phyloP scores from a whole-genome alignment of 2,888 invertebrate species.

The Diloba caeruleocephala region DNA sequence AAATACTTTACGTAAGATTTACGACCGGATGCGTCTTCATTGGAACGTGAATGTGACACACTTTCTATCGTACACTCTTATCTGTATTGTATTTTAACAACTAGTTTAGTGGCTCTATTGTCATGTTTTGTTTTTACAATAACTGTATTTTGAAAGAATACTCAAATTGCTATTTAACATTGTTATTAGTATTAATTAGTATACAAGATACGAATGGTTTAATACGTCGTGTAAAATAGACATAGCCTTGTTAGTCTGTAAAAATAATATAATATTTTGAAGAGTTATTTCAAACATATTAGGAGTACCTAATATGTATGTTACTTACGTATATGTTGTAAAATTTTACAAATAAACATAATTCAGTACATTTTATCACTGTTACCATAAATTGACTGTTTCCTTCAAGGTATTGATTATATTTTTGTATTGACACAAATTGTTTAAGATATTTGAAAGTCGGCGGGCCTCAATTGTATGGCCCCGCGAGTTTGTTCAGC shows the following conservation, averaged over 20 bases:
- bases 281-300: neutral
- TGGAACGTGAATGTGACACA: constrained; percentile 85
- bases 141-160: constrained; percentile 63
- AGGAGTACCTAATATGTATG: too few species aligned
- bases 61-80: constrained; percentile 82
- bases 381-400: neutral
- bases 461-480: constrained; percentile 66
- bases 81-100: constrained; percentile 79
- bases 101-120: constrained; percentile 71
- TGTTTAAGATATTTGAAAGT: constrained; percentile 59
- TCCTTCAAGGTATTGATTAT: neutral
- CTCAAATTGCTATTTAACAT: constrained; percentile 43
- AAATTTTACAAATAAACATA: too few species aligned
- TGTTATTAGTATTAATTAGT: constrained; percentile 27
- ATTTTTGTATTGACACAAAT: constrained; percentile 30
- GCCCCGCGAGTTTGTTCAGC: constrained; percentile 89
- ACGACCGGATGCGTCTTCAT: constrained; percentile 85
- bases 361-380: neutral
- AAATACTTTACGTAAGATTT: constrained; percentile 82
- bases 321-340: too few species aligned
- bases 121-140: constrained; percentile 73
- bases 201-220: constrained; percentile 31
- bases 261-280: neutral
- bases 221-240: constrained; percentile 13
- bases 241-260: neutral